Conservation (phyloP, 1,140 invertebrate species). For the Drosophila yakuba region DNA sequence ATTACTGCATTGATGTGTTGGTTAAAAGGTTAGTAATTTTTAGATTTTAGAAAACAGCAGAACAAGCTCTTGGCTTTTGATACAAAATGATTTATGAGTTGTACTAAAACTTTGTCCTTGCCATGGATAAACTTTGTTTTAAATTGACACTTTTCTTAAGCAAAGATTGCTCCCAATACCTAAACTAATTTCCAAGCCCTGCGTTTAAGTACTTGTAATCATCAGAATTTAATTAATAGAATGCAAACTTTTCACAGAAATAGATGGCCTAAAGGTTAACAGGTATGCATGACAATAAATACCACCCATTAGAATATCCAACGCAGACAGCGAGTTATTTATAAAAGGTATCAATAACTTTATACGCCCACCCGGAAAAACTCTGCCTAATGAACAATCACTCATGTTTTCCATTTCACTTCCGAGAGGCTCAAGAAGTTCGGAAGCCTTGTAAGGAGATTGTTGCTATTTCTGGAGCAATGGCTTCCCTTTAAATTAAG, state of each 20-base stretch:
- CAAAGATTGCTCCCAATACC: too few relatives aligned
- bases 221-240: not conserved
- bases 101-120: too few relatives aligned
- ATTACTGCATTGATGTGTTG: not conserved
- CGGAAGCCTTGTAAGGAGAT: slow-evolving; percentile 10
- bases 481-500: not conserved
- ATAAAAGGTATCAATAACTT: slow-evolving; percentile 34
- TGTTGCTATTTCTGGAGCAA: slow-evolving; percentile 5
- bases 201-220: not conserved
- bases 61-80: too few relatives aligned
- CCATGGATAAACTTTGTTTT: too few relatives aligned
- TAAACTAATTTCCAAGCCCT: too few relatives aligned
- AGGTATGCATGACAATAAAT: not conserved
- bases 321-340: slow-evolving; percentile 21
- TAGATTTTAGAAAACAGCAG: not conserved
- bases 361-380: slow-evolving; percentile 9
- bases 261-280: not conserved
- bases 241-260: not conserved
- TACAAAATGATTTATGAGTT: too few relatives aligned
- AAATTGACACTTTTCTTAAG: too few relatives aligned
- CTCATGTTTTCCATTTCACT: slow-evolving; percentile 11
- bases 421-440: slow-evolving; percentile 8
- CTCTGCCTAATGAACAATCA: slow-evolving; percentile 26
- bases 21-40: slow-evolving; percentile 5
- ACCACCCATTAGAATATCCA: not conserved